Percentiles rank a stretch among this genome's conserved stretches.
These are phyloP conservation scores for Alauda arvensis DNA, from an alignment of 2,797 vertebrate species.

Conservation along the genomic window DNA sequence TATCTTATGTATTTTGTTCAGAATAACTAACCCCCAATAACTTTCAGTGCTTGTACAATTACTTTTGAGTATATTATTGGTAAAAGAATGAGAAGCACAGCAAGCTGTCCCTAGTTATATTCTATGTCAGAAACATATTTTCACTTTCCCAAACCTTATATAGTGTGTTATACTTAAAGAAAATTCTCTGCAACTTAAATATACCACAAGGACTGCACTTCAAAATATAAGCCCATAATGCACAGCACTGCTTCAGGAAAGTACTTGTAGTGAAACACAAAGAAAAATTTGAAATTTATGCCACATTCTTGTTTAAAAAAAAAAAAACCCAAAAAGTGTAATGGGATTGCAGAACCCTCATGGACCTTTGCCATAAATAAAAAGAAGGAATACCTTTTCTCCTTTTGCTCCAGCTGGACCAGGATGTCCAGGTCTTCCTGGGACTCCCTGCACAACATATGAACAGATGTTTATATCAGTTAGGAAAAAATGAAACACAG, in stretches of 20 bases:
- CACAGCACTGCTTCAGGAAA: neutral
- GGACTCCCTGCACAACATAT: slow-evolving; percentile 82
- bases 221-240: neutral
- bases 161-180: neutral
- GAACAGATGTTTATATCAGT: slow-evolving; percentile 10
- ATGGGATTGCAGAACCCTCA: neutral
- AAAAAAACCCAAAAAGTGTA: accelerated
- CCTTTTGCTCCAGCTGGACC: slow-evolving; percentile 85
- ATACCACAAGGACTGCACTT: neutral
- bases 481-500: slow-evolving; percentile 19
- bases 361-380: neutral
- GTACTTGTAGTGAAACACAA: neutral
- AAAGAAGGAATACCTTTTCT: slow-evolving; percentile 80
- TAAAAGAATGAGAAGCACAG: neutral
- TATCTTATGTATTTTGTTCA: neutral
- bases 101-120: neutral
- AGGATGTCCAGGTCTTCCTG: slow-evolving; percentile 86
- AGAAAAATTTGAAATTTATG: neutral
- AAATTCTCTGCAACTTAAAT: neutral
- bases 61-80: neutral
- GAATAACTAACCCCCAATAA: neutral
- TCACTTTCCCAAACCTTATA: neutral
- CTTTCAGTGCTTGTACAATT: neutral
- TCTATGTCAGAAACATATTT: neutral
- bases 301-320: neutral